Conservation (phyloP, 2,113 vertebrate species). For the Machaerirhynchus nigripectus region DNA sequence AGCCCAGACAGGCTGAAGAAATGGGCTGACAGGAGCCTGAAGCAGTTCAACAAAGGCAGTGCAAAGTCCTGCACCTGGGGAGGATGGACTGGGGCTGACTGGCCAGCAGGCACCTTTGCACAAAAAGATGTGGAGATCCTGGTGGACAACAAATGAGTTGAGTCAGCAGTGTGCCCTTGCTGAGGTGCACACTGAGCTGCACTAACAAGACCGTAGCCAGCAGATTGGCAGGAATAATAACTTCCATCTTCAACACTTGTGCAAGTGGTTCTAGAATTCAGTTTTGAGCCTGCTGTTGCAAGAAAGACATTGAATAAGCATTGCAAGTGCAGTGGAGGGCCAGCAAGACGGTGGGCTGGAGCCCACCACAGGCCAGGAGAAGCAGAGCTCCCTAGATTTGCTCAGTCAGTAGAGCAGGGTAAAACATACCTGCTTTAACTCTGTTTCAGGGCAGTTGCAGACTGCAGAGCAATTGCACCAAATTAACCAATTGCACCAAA, state of each 20-base stretch:
- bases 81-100: background rate
- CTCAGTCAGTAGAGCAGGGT: background rate
- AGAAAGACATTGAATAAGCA: background rate
- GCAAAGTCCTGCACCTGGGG: background rate
- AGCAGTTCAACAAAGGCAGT: background rate
- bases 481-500: background rate
- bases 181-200: background rate
- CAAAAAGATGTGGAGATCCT: background rate
- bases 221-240: background rate
- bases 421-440: background rate
- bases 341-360: background rate
- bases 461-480: background rate
- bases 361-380: background rate
- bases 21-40: background rate
- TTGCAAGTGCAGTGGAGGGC: background rate
- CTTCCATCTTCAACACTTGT: background rate
- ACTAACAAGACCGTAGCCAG: fast-evolving
- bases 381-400: background rate
- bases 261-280: background rate
- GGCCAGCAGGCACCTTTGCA: background rate
- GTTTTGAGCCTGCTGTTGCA: background rate
- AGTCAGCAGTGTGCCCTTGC: background rate
- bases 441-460: background rate
- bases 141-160: background rate
- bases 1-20: background rate